phyloP scores from a whole-genome alignment of 2,113 vertebrate genomes.

The Maccullochella peelii region DNA sequence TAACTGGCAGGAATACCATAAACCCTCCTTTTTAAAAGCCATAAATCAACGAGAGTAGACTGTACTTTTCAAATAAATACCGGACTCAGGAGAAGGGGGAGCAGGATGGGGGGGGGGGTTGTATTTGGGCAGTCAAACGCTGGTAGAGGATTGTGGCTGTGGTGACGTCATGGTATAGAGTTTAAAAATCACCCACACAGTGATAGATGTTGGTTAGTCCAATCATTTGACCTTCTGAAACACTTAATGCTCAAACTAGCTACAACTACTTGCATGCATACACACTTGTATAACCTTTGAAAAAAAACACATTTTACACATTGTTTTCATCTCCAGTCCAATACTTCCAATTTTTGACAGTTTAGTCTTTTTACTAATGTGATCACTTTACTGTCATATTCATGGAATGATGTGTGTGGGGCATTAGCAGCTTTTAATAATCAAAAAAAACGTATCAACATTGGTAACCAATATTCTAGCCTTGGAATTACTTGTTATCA shows the following conservation, averaged over 20 bases:
- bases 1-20: slow-evolving; percentile 73
- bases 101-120: slow-evolving; percentile 15
- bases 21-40: slow-evolving; percentile 67
- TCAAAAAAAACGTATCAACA: too few relatives aligned
- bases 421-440: too few relatives aligned
- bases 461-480: background rate
- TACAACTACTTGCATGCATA: background rate
- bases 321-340: too few relatives aligned
- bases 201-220: background rate
- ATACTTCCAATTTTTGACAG: background rate
- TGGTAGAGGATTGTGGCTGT: slow-evolving; percentile 37
- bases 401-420: background rate
- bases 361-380: background rate
- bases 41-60: slow-evolving; percentile 77
- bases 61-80: slow-evolving; percentile 80
- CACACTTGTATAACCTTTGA: background rate
- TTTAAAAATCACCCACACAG: slow-evolving; percentile 9
- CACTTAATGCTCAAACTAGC: background rate
- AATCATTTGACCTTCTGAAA: slow-evolving; percentile 5
- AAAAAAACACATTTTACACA: too few relatives aligned
- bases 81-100: slow-evolving; percentile 42
- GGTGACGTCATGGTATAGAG: slow-evolving; percentile 46
- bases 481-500: background rate
- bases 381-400: too few relatives aligned
- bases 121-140: slow-evolving; percentile 44